Percentiles rank a stretch among this genome's conserved stretches.
Conservation (phyloP, 1,140 invertebrate species). For the Drosophila kikkawai region DNA sequence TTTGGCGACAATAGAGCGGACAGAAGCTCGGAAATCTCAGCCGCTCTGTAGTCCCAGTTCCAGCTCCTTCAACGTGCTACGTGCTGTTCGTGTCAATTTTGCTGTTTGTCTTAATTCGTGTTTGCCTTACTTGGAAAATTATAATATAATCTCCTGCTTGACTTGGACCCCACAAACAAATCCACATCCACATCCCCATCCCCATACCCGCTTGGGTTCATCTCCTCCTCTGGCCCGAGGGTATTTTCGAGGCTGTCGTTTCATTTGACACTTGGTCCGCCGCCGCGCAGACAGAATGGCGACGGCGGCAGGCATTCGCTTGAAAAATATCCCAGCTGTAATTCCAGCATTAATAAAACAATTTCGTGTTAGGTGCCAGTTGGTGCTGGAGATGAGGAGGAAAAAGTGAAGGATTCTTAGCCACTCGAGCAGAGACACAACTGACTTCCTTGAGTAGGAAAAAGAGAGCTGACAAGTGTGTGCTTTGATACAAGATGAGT, state of each 20-base stretch:
- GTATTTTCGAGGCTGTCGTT: slow-evolving; percentile 31
- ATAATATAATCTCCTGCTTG: slow-evolving; percentile 73
- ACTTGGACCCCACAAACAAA: slow-evolving; percentile 14
- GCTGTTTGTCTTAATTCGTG: slow-evolving; percentile 66
- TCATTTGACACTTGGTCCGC: slow-evolving; percentile 56
- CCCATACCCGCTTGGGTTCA: slow-evolving; percentile 11
- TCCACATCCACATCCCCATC: not conserved
- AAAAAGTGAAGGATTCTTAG: slow-evolving; percentile 16
- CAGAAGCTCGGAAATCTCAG: slow-evolving; percentile 20
- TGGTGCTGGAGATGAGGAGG: slow-evolving; percentile 1
- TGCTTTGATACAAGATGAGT: slow-evolving; percentile 12
- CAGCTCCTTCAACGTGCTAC: slow-evolving; percentile 69
- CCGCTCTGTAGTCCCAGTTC: slow-evolving; percentile 4
- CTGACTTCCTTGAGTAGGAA: slow-evolving; percentile 34
- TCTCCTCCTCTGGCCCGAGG: slow-evolving; percentile 24
- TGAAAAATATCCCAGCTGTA: slow-evolving; percentile 44
- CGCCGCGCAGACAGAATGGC: slow-evolving; percentile 15
- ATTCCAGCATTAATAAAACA: slow-evolving; percentile 49
- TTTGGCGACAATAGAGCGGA: slow-evolving; percentile 67
- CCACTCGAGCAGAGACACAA: slow-evolving; percentile 36
- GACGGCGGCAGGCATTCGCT: slow-evolving; percentile 11
- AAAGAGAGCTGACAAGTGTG: slow-evolving; percentile 11
- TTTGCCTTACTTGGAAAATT: slow-evolving; percentile 80
- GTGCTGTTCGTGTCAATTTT: slow-evolving; percentile 83
- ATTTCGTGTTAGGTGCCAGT: slow-evolving; percentile 32